Base-by-base conservation (phyloP, 2,797 vertebrate genomes). In the Oreochromis grahami region DNA sequence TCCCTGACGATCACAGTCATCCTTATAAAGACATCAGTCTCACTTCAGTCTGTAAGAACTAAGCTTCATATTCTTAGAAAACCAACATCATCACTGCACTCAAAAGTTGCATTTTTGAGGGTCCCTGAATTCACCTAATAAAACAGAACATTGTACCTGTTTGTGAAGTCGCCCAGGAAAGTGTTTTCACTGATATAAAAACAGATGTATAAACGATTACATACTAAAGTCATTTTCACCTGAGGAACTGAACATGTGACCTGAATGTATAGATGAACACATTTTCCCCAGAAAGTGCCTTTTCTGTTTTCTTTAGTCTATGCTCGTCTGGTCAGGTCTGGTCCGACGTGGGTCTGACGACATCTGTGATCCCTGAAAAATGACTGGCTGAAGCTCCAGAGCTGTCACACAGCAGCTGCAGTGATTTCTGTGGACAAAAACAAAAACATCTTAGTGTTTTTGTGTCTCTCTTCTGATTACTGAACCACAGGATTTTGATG, bases 361-460 rank as follows among this genome's bases (percentile, higher is more conserved):
- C 85, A 52, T 84, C 7, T 1, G 14, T 60, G 29, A 92, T 93
- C 58, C 87, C 87, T 26, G 81, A 82, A 80, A 58, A 83, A 50
- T 84, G 89, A 48, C 17, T 76, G 76, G 51, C 88, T 2, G 52
- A 81, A 51, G 86, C 10, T 78, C 90, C 87, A 1, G 88, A 6
- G 5, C 17, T 72, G 0, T 87, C 87, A 29, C 43, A 53, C 45
- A 52, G 38, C 79, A 93, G 86, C 10, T 29, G 68, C 79, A 80
- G 6, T 7, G 89, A 81, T 63, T 58, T 88, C 84, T 85, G 79
- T 14, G 15, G 55, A 3, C 5, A 14, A 50, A 45, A 63, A 26
- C 7, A 14, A 53, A 32, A 53, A 3, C 4, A 9, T 43, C 6
- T 72, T n/a, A 72, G 65, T 48, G 24, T 72, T 15, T 48, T 48